Base-by-base conservation (phyloP, 1,140 invertebrate genomes). In the Drosophila pruinosa region DNA sequence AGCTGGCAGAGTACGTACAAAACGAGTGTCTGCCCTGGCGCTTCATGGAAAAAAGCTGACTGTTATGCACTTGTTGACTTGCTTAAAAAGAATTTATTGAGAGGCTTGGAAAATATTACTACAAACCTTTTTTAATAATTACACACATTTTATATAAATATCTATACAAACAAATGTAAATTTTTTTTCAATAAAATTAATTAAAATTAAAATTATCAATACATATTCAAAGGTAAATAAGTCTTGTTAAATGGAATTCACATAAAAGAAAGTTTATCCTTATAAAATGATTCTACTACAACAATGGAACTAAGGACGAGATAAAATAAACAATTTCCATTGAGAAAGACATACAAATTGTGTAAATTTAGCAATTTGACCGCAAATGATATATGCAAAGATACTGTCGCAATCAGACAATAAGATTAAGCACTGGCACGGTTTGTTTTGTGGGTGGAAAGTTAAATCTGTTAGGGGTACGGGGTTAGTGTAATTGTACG, bases 1-100 rank as follows among this genome's bases (percentile, higher is more conserved):
- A 68, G 70, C 70, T 72, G 63, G 24, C 14, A 62, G 39, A 14
- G 15, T 21, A 41, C 21, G 15, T 21, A 41, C 34, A 17, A 43
- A 24, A 8, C 28, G 58, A 34, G 34, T 41, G 34, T 50, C 78
- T 58, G 34, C 77, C 77, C 73, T 63, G 62, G 4, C n/a, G 61
- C 24, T 10, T 39, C 10, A 21, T 38, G 56, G 81, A 80, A 86
- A 81, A 78, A 86, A 88, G 81, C 64, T 82, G 19, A 17, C 14
- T 83, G 78, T 38, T 83, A 61, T 64, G 34, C 15, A 2, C 21
- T 26, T 38, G 39, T 17, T 52, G 47, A 69, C 63, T 14, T n/a
- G 31, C 38, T 38, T 47, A n/a, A 3, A 36, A 21, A 14, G 21
- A 48, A 48, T 7, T 48, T 4, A 4, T 34, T 10, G 3, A 2